Evolutionary conservation across 2,888 invertebrate genomes (phyloP), one percentile per base, ranked within the genome.

Genomic region (Drosophila lutescens): DNA sequence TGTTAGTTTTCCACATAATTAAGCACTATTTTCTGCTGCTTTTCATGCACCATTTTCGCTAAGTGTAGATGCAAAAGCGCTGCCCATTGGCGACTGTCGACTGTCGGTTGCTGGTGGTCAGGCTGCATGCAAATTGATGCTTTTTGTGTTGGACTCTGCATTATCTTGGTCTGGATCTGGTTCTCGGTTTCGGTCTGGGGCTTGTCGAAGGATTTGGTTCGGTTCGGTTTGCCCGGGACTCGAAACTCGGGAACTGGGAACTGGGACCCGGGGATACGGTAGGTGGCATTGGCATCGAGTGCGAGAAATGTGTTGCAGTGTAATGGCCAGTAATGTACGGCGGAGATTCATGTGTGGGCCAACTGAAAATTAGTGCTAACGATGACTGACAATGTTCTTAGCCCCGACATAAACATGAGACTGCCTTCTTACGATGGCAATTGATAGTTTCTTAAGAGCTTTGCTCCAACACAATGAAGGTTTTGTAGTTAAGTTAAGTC

Each of bases 61-160:
- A 34, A 70, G 70, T 44, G 56, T 20, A 30, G 20, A 20, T 62
- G 32, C 47, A 47, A 55, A 66, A 47, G 51, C 47, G 17, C 57
- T 57, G 59, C 17, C 15, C 47, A 47, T 47, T 17, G 47, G 47
- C 34, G 50, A 50, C 34, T 50, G 32, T 50, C 50, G 50, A 51
- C 50, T 51, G 51, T 36, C 51, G 58, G 60, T 44, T 44, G 44
- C 60, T 44, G 60, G 46, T 65, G 70, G 70, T 74, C 51, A 53
- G 56, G 40, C 40, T 53, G 66, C 80, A 56, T 66, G 76, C 79
- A 86, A 80, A 84, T 80, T 86, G 79, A 86, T 84, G 79, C 69
- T 71, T 78, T 78, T 78, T 83, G 80, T 70, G 78, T 70, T 72
- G 75, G 55, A 53, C 62, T 65, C 51, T 54, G 65, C 76, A 78